A percentile compares a stretch with the other conserved stretches of the same genome.
phyloP scores from a whole-genome alignment of 2,797 vertebrate species.

The Ceyx erithaca region DNA sequence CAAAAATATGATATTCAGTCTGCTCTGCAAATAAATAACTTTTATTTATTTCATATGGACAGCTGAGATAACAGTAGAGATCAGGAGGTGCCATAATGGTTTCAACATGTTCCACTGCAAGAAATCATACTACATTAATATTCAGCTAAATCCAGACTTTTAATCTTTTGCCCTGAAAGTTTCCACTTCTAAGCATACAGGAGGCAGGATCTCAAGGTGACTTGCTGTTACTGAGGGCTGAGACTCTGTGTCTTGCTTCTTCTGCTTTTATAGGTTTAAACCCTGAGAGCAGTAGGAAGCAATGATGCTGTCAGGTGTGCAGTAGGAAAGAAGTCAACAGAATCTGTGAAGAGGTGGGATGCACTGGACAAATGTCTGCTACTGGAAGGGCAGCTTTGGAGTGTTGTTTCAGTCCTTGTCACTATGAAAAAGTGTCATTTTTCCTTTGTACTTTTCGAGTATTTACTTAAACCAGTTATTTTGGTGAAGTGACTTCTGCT shows the following conservation, averaged over 20 bases:
- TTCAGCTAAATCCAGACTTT: neutral
- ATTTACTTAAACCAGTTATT: neutral
- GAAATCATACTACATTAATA: neutral
- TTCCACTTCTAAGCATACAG: neutral
- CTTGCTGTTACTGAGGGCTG: neutral
- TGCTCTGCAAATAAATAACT: neutral
- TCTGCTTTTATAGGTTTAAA: neutral
- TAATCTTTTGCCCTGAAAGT: neutral
- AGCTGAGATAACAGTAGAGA: neutral
- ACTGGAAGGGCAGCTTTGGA: neutral
- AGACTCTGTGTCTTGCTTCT: neutral
- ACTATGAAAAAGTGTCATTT: neutral
- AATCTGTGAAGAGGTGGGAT: neutral
- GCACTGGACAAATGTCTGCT: neutral
- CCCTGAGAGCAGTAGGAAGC: neutral
- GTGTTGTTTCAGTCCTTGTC: neutral
- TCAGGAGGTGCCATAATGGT: neutral
- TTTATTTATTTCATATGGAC: neutral
- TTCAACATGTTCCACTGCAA: neutral
- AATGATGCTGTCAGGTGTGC: neutral
- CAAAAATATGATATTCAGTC: neutral
- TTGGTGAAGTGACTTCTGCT: neutral
- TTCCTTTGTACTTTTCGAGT: neutral
- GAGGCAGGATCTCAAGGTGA: neutral
- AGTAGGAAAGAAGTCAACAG: neutral